phyloP scores from a whole-genome alignment of 2,888 invertebrate species.

The Cerastoderma edule region DNA sequence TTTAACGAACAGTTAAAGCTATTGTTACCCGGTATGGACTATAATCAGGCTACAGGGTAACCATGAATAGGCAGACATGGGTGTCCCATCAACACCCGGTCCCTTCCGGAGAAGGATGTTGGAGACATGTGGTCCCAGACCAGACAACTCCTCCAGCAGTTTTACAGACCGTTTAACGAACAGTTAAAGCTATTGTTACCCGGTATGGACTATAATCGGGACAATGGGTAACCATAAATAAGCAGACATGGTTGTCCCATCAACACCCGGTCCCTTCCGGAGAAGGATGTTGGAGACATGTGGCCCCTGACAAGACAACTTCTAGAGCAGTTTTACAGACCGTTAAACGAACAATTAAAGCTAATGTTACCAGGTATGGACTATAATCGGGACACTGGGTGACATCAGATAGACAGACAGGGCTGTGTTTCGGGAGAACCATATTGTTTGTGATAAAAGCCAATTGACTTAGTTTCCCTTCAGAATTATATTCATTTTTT shows the following conservation, averaged over 20 bases:
- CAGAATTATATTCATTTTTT: too few species aligned
- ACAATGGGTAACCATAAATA: too few species aligned
- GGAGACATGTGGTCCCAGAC: slow-evolving; percentile 70
- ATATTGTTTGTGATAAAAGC: too few species aligned
- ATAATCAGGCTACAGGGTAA: too few species aligned
- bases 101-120: slow-evolving; percentile 46
- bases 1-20: slow-evolving; percentile 65
- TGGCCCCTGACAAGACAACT: slow-evolving; percentile 60
- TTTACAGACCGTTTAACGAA: slow-evolving; percentile 70
- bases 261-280: slow-evolving; percentile 37
- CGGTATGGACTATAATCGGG: slow-evolving; percentile 38
- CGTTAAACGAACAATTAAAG: slow-evolving; percentile 66
- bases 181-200: slow-evolving; percentile 59
- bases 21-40: slow-evolving; percentile 45
- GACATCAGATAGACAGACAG: too few species aligned
- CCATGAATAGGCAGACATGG: too few species aligned
- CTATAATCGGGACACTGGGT: too few species aligned
- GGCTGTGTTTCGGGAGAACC: too few species aligned
- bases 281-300: slow-evolving; percentile 66
- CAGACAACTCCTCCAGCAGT: slow-evolving; percentile 57
- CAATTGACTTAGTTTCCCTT: too few species aligned
- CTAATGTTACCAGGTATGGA: slow-evolving; percentile 44
- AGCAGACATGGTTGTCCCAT: too few species aligned
- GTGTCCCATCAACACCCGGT: slow-evolving; percentile 31
- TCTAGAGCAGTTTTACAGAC: slow-evolving; percentile 67